A percentile compares a stretch with the other conserved stretches of the same genome.
phyloP scores from a whole-genome alignment of 2,888 invertebrate species.

The Himalopsyche anomala region DNA sequence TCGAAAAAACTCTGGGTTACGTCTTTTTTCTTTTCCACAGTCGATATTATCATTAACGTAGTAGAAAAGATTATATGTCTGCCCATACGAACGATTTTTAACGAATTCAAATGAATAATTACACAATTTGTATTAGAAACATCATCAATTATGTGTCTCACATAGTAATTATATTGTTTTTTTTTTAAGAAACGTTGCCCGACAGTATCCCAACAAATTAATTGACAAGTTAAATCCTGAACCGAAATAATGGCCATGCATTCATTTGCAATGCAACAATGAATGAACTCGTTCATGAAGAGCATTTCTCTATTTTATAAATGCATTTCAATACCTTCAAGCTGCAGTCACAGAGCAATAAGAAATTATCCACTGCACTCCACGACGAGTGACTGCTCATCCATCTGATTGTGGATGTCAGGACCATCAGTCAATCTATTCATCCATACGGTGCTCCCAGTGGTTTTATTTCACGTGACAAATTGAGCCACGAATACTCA shows the following conservation, averaged over 20 bases:
- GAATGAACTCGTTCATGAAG: slow-evolving; percentile 7
- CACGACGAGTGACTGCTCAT: slow-evolving; percentile 18
- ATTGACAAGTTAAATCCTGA: not conserved
- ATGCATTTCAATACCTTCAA: not conserved
- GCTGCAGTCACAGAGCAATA: not conserved
- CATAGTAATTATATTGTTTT: too few species aligned
- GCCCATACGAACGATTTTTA: too few species aligned
- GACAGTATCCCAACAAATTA: too few species aligned
- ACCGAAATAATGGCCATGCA: not conserved
- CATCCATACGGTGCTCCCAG: not conserved
- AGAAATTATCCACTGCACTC: slow-evolving; percentile 2
- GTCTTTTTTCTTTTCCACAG: too few species aligned
- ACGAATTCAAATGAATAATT: too few species aligned
- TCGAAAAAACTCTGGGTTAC: too few species aligned
- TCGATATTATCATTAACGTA: too few species aligned
- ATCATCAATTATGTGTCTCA: too few species aligned
- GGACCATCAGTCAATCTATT: slow-evolving; percentile 52
- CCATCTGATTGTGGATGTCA: slow-evolving; percentile 52
- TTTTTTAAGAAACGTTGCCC: too few species aligned
- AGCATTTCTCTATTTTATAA: not conserved
- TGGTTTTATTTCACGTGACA: not conserved
- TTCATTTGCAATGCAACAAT: not conserved
- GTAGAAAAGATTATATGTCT: too few species aligned
- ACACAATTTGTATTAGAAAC: too few species aligned
- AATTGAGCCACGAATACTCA: not conserved